Evolutionary conservation across 2,113 vertebrate genomes (phyloP), one percentile per base, ranked within the genome.

Genomic region (Halcyon senegalensis): DNA sequence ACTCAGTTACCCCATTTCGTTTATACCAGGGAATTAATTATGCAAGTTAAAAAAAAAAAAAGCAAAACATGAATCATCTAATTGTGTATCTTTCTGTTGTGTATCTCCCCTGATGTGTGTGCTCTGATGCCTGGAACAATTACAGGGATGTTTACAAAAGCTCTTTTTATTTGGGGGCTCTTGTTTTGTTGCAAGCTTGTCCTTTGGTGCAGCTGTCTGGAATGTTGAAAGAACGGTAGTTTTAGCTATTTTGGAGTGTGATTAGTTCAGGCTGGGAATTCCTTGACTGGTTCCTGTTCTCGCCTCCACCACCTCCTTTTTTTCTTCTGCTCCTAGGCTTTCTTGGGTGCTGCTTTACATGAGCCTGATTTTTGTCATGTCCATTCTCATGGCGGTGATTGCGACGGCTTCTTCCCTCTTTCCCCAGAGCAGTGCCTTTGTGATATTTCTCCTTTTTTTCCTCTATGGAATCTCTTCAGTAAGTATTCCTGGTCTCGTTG

Each of bases 291-390:
- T 73, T 94, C 74, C 27, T 89, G 14, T 60, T 69, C 50, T 51
- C 50, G 24, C 23, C 50, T 13, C 50, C 50, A 24, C 48, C 44
- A 19, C 19, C 19, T 13, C 24, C 23, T 21, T 46, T 63, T 48
- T 16, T 2, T 0, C 1, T 48, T 87, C 60, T 17, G 25, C 88
- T 93, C 94, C 21, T 95, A 99, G 99, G 99, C 98, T 99, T 56
- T 99, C 99, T 2, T 99, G 99, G 99, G 99, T 99, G 62, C 98
- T 99, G 46, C 98, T 99, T n/a, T 99, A 99, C 43, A 95, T 98
- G 4, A 99, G 97, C 43, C 97, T 99, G 95, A 99, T 99, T 66
- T 99, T 99, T 72, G 98, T 98, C 82, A 99, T 99, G 98, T 99
- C 99, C 68, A 84, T 99, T 90, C 98, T 99, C 25, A 99, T 99